Base-by-base conservation (phyloP, 2,888 invertebrate genomes). In the Phengaris alcon region DNA sequence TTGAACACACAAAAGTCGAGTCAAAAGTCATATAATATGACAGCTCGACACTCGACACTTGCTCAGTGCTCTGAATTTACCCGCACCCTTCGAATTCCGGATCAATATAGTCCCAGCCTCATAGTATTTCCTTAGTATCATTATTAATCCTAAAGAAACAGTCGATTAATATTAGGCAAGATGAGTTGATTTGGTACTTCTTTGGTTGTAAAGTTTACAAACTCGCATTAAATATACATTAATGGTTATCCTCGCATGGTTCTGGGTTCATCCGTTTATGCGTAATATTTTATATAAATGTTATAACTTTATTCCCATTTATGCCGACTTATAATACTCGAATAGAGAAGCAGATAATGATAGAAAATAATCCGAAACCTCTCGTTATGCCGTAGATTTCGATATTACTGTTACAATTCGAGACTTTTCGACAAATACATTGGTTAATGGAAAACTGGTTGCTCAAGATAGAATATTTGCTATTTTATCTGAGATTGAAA, bases 231-330 rank as follows among this genome's bases (percentile, higher is more conserved):
- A 44, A 64, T 35, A 64, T 35, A 64, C 64, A 64, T 54, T 57
- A 74, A 57, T 52, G 69, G 74, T 75, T n/a, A 74, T 35, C 35
- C 64, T 35, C 12, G 35, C 2, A 22, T 22, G 59, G 22, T 15
- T 59, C 15, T 8, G 59, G 22, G 35, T 9, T 64, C 64, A 35
- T 5, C 12, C n/a, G 0, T 10, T 64, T 64, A 13, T 64, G 12
- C 3, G 64, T 12, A 35, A 35, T 35, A 35, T 2, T 35, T 35
- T 35, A 35, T 35, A 35, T 35, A 35, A 22, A 59, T 59, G 59
- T 22, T 15, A n/a, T 15, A 59, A 59, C 35, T 64, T 64, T 64
- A 35, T 64, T 64, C 12, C 10, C 3, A 22, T 22, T 22, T 59
- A 5, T 59, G 59, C 7, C n/a, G 15, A 22, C 9, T 22, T 35